A percentile compares a stretch with the other conserved stretches of the same genome.
These are phyloP conservation scores for Erpornis zantholeuca DNA, from an alignment of 2,113 vertebrate species.

Conservation along the genomic window DNA sequence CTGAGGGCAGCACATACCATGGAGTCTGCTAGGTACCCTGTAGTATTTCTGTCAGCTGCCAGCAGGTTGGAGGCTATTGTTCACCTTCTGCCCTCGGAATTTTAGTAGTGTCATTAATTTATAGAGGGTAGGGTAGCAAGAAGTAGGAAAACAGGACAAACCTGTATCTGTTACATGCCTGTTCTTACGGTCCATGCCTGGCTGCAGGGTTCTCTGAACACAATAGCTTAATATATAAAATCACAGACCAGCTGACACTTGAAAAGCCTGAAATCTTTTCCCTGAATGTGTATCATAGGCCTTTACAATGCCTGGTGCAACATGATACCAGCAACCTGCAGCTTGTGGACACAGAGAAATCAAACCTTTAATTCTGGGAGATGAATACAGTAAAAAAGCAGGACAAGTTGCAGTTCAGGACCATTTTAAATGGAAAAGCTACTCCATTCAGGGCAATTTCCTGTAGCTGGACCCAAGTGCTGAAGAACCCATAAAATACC, in stretches of 20 bases:
- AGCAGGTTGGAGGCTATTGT: neutral
- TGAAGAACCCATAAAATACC: neutral
- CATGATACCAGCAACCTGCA: neutral
- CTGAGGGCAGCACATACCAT: neutral
- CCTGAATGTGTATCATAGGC: neutral
- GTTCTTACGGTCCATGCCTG: neutral
- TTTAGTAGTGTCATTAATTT: neutral
- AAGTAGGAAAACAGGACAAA: conserved; percentile 55
- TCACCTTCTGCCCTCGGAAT: neutral
- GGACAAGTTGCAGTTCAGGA: neutral
- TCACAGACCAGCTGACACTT: neutral
- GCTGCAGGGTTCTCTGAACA: neutral
- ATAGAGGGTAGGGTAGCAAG: neutral
- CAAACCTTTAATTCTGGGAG: neutral
- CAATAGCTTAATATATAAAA: conserved; percentile 11
- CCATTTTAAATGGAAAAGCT: neutral
- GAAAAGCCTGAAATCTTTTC: neutral
- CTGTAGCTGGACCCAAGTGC: neutral
- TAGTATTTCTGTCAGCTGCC: neutral
- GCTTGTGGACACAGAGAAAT: neutral
- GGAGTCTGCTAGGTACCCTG: neutral
- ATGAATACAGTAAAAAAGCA: neutral
- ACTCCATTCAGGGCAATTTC: neutral
- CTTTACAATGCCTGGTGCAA: neutral
- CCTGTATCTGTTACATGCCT: neutral